Percentiles rank a stretch among this genome's conserved stretches.
Conservation (phyloP, 2,888 invertebrate species). For the Chalcosyrphus nemorum region DNA sequence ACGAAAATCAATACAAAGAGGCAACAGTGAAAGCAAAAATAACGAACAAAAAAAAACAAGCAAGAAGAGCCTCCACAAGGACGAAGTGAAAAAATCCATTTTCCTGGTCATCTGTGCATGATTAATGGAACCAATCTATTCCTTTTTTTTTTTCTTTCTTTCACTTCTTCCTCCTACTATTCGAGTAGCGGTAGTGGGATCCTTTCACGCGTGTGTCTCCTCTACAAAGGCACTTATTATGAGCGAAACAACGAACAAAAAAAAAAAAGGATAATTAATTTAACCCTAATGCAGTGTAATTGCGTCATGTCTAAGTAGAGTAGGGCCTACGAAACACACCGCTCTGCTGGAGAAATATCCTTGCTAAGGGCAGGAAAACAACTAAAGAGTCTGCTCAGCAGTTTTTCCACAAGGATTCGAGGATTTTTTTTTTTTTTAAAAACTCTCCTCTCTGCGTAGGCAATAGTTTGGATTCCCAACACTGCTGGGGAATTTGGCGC, state of each 20-base stretch:
- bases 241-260: constrained; percentile 33
- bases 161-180: constrained; percentile 1
- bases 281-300: constrained; percentile 72
- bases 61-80: constrained; percentile 42
- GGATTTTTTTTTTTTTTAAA: not conserved
- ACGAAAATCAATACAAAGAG: constrained; percentile 69
- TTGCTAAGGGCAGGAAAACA: constrained; percentile 42
- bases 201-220: constrained; percentile 43
- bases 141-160: constrained; percentile 5
- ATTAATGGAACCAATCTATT: constrained; percentile 71
- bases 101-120: constrained; percentile 73
- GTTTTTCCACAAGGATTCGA: constrained; percentile 27
- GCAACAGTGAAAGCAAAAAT: constrained; percentile 42
- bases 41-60: constrained; percentile 3
- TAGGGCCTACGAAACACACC: not conserved
- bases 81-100: constrained; percentile 71
- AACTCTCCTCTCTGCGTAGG: not conserved
- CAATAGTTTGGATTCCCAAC: constrained; percentile 20
- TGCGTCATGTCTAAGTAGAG: constrained; percentile 60
- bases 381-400: constrained; percentile 67
- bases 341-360: constrained; percentile 32
- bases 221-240: constrained; percentile 43
- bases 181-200: constrained; percentile 4
- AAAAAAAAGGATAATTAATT: constrained; percentile 66
- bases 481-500: constrained; percentile 11